Evolutionary conservation across 92 coral and sea anemone species (phyloP).

Genomic region (Bergia sp.): DNA sequence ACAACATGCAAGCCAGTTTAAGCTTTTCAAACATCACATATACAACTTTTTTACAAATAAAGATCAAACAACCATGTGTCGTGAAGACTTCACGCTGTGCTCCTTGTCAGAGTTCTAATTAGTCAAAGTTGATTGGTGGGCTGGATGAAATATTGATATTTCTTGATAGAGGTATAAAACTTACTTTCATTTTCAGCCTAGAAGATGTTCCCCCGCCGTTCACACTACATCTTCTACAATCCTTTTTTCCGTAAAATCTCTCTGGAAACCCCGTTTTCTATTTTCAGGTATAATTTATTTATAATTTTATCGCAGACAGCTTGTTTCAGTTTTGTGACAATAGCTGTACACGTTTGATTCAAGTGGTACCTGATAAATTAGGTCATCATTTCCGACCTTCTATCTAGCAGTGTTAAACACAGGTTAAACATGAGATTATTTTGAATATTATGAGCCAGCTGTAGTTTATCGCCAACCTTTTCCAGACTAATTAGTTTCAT

Average conservation of each 20-base stretch:
- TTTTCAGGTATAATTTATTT: not conserved
- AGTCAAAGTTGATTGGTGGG: not conserved
- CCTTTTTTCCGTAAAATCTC: not conserved
- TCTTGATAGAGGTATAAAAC: not conserved
- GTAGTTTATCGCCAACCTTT: constrained; percentile 1
- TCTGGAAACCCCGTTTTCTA: not conserved
- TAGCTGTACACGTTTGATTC: not conserved
- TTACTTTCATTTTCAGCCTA: not conserved
- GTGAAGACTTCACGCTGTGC: not conserved
- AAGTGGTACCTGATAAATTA: not conserved
- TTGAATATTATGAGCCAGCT: not conserved
- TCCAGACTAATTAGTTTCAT: not conserved
- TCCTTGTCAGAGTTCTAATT: not conserved
- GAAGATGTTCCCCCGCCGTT: not conserved
- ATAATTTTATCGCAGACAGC: not conserved
- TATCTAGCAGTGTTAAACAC: not conserved
- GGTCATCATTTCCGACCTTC: not conserved
- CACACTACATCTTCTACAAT: not conserved
- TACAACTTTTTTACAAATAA: not conserved
- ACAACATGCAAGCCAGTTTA: not conserved
- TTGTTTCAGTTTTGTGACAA: not conserved
- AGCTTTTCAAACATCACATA: not conserved
- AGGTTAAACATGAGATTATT: not conserved
- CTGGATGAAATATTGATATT: not conserved
- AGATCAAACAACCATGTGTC: too few relatives aligned